Evolutionary conservation across 2,113 vertebrate species (phyloP), one percentile per base, ranked within the genome.

Genomic region (Thamnophis sirtalis): DNA sequence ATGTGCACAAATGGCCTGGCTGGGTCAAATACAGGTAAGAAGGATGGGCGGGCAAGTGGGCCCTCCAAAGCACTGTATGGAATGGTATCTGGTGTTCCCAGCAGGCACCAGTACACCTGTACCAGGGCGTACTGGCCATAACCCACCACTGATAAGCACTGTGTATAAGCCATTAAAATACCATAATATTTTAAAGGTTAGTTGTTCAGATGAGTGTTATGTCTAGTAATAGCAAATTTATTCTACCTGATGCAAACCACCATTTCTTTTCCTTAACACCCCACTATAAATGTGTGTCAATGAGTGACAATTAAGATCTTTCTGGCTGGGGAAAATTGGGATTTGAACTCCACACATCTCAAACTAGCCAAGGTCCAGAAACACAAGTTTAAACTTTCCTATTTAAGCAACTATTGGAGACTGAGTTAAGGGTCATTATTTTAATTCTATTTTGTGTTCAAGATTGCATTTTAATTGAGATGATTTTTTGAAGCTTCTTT

Each of bases 141-240:
- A 43, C 43, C 43, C 43, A 43, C 43, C 43, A 43, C 43, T 43
- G 91, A 58, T 60, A 9, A 50, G 43, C 51, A 93, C 0, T 50
- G 58, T 60, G 48, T 22, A 60, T 84, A 93, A 91, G 26, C 22
- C 86, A 91, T 88, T 84, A 93, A 84, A 90, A 56, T 84, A 28
- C 33, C 51, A 84, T 73, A 80, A 55, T 55, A 58, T 84, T 60
- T 84, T 38, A 84, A 84, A 84, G 28, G 84, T 84, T 91, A 86
- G 21, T 26, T 60, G 43, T 88, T 88, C 84, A 28, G 63, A 80
- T 84, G 54, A 88, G 43, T 84, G 60, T 58, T 54, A 90, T 24
- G 8, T 88, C 85, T 88, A 84, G 33, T 93, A 87, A 88, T 43
- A 91, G 53, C 89, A 51, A 49, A 90, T 53, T 88, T 73, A 80